Percentiles rank a stretch among this genome's conserved stretches.
These are phyloP conservation scores for Bhutanitis thaidina DNA, from an alignment of 2,888 invertebrate genomes.

Conservation along the genomic window DNA sequence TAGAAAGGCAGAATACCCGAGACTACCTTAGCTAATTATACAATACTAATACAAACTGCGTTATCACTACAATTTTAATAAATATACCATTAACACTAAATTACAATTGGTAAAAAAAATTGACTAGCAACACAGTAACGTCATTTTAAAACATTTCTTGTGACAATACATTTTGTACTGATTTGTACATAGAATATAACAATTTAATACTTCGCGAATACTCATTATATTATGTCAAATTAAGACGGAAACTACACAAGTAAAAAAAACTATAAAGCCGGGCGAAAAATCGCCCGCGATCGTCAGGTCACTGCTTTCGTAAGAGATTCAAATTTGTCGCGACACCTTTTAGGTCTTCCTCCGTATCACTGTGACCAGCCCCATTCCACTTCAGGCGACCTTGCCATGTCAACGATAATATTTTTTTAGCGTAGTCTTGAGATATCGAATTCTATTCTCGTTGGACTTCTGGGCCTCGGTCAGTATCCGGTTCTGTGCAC, in stretches of 20 bases:
- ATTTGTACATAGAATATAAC: not conserved
- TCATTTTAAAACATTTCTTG: not conserved
- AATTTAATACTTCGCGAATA: constrained; percentile 1
- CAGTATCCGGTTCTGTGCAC: too few relatives aligned
- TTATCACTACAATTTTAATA: constrained; percentile 3
- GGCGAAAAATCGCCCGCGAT: too few relatives aligned
- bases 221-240: not conserved
- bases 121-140: constrained; percentile 28
- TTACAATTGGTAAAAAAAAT: constrained; percentile 18
- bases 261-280: too few relatives aligned
- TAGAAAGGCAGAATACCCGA: not conserved
- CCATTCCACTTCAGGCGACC: too few relatives aligned
- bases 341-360: too few relatives aligned
- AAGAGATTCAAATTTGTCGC: too few relatives aligned
- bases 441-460: too few relatives aligned
- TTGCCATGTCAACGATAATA: too few relatives aligned
- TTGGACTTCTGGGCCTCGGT: too few relatives aligned
- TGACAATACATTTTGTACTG: not conserved
- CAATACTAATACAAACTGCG: not conserved
- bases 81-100: constrained; percentile 8
- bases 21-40: not conserved
- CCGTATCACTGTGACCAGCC: too few relatives aligned
- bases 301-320: too few relatives aligned
- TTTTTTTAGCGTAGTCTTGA: too few relatives aligned
- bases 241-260: not conserved